phyloP scores from a whole-genome alignment of 2,113 vertebrate genomes.

The Burhinus oedicnemus region DNA sequence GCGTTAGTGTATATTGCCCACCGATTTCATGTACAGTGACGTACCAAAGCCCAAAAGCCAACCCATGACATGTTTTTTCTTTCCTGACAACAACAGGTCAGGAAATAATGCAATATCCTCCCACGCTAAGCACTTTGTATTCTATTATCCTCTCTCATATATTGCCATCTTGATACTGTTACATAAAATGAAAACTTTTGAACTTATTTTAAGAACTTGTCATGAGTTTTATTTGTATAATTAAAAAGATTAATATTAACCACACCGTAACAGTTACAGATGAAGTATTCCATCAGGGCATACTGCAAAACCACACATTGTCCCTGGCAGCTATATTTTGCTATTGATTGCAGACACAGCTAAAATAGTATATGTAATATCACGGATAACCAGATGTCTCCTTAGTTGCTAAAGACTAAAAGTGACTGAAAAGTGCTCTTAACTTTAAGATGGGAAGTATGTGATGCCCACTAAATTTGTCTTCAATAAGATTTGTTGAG shows the following conservation, averaged over 20 bases:
- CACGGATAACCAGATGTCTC: background rate
- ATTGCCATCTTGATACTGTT: background rate
- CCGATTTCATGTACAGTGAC: background rate
- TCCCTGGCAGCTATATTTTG: background rate
- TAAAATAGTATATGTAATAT: background rate
- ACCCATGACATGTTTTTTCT: background rate
- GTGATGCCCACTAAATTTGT: background rate
- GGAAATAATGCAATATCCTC: constrained; percentile 53
- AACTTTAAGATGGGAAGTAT: background rate
- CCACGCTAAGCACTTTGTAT: background rate
- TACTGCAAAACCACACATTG: background rate
- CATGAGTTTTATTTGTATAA: background rate
- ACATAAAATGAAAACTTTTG: background rate
- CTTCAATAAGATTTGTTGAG: background rate
- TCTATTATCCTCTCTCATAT: background rate
- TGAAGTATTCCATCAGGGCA: background rate
- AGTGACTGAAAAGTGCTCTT: background rate
- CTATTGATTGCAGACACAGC: background rate
- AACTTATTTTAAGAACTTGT: background rate
- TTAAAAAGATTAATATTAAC: background rate
- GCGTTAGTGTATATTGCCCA: accelerated
- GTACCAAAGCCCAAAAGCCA: background rate
- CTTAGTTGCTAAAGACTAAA: background rate
- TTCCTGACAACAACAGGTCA: constrained; percentile 16
- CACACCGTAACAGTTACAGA: background rate